Percentiles rank a stretch among this genome's conserved stretches.
phyloP scores from a whole-genome alignment of 2,113 vertebrate species.

The Mus pahari region DNA sequence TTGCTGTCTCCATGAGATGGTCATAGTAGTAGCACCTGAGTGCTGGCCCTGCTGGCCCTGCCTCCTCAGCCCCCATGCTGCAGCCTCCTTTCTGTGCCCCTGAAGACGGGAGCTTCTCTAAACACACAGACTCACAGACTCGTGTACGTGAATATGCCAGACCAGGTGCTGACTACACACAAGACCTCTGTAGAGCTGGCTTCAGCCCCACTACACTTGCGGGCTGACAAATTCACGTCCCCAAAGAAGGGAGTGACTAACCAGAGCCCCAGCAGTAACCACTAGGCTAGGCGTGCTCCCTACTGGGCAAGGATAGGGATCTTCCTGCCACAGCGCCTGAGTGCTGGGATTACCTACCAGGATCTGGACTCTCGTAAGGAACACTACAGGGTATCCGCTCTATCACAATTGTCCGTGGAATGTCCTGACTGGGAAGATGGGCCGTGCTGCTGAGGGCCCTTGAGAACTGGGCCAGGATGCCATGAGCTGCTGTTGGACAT shows the following conservation, averaged over 20 bases:
- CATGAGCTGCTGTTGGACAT: background rate
- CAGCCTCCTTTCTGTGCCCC: background rate
- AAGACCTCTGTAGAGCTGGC: background rate
- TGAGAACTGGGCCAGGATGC: background rate
- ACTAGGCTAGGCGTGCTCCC: no score
- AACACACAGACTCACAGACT: rapidly evolving
- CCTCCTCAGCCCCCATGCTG: background rate
- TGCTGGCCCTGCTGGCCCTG: background rate
- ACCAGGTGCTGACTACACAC: background rate
- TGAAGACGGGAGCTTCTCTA: background rate
- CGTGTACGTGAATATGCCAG: background rate
- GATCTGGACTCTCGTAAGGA: background rate
- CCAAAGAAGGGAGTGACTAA: no score
- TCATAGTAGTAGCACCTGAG: background rate
- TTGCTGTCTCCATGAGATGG: background rate
- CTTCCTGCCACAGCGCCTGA: background rate
- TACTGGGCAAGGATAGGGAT: background rate
- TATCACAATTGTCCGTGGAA: background rate
- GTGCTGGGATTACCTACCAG: background rate
- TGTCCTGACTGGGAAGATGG: background rate
- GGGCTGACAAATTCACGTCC: background rate
- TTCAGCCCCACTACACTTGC: background rate
- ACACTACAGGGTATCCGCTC: background rate
- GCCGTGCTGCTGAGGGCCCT: background rate
- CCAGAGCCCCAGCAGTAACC: background rate